Percentiles rank a stretch among this genome's conserved stretches.
Conservation (phyloP, 2,888 invertebrate species). For the Yponomeuta plumbellus region DNA sequence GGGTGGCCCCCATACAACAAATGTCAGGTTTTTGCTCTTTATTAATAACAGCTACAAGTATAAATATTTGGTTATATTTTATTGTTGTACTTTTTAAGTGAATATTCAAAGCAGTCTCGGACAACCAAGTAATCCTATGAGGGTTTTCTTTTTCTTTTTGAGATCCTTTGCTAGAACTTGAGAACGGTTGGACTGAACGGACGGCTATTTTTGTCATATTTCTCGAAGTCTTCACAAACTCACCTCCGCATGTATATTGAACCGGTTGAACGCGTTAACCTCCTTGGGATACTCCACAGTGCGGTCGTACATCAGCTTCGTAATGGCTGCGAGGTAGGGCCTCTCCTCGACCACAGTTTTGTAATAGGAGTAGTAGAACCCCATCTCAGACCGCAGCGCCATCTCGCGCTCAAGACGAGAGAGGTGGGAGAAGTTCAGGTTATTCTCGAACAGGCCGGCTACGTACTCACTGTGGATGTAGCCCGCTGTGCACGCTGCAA, state of each 20-base stretch:
- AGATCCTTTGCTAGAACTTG: too few species aligned
- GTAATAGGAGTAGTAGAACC: constrained; percentile 92
- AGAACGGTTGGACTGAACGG: too few species aligned
- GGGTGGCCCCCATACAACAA: too few species aligned
- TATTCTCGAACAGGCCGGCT: constrained; percentile 85
- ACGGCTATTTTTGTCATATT: too few species aligned
- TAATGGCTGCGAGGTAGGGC: constrained; percentile 78
- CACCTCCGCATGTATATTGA: constrained; percentile 91
- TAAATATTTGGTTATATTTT: too few species aligned
- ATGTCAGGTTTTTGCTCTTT: too few species aligned
- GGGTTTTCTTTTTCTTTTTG: too few species aligned
- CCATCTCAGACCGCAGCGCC: constrained; percentile 91
- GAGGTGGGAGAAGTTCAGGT: constrained; percentile 88
- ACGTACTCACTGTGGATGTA: constrained; percentile 81
- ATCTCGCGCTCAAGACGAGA: constrained; percentile 91
- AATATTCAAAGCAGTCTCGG: too few species aligned
- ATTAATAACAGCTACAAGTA: too few species aligned
- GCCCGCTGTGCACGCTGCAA: constrained; percentile 77
- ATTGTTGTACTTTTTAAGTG: too few species aligned
- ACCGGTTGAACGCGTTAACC: constrained; percentile 88
- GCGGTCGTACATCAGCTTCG: constrained; percentile 81
- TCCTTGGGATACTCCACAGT: constrained; percentile 87
- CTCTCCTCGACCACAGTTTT: constrained; percentile 85
- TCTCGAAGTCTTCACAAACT: not conserved
- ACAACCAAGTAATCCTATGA: too few species aligned